A percentile compares a stretch with the other conserved stretches of the same genome.
These are phyloP conservation scores for Stictonetta naevosa DNA, from an alignment of 2,113 vertebrate genomes.

Conservation along the genomic window DNA sequence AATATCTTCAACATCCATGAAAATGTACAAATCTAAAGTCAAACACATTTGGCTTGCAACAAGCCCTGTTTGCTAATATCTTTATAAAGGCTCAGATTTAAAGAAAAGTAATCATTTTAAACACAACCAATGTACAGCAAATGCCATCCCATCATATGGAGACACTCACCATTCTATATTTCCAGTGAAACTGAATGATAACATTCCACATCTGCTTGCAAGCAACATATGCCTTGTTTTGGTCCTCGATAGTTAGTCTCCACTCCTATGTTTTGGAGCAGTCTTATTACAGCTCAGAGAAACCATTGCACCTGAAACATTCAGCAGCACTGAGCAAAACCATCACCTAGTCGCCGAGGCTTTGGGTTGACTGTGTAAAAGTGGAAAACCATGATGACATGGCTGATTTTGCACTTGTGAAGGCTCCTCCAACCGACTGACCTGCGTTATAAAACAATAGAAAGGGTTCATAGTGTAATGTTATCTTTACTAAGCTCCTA, in stretches of 20 bases:
- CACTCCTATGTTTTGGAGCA: neutral
- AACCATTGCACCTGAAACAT: slow-evolving; percentile 31
- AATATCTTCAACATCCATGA: slow-evolving; percentile 70
- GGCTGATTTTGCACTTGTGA: slow-evolving; percentile 93
- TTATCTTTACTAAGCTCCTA: neutral
- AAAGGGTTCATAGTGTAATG: neutral
- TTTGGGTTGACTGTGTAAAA: slow-evolving; percentile 82
- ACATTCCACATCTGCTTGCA: slow-evolving; percentile 15
- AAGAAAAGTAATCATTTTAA: slow-evolving; percentile 64
- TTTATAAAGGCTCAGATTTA: slow-evolving; percentile 75
- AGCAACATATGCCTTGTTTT: slow-evolving; percentile 18
- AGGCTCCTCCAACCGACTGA: slow-evolving; percentile 94
- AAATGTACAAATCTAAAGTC: slow-evolving; percentile 66
- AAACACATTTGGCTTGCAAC: slow-evolving; percentile 38
- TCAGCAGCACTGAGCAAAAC: neutral
- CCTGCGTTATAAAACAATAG: slow-evolving; percentile 73
- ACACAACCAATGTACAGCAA: slow-evolving; percentile 38
- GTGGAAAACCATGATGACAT: slow-evolving; percentile 98
- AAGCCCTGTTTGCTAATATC: slow-evolving; percentile 45
- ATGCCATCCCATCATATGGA: neutral
- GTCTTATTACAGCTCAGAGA: slow-evolving; percentile 35
- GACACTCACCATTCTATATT: slow-evolving; percentile 7
- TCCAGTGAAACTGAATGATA: neutral
- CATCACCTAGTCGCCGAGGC: slow-evolving; percentile 72
- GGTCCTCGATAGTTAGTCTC: slow-evolving; percentile 24